Evolutionary conservation across 2,888 invertebrate genomes (phyloP).

Genomic region (Protonemura montana): DNA sequence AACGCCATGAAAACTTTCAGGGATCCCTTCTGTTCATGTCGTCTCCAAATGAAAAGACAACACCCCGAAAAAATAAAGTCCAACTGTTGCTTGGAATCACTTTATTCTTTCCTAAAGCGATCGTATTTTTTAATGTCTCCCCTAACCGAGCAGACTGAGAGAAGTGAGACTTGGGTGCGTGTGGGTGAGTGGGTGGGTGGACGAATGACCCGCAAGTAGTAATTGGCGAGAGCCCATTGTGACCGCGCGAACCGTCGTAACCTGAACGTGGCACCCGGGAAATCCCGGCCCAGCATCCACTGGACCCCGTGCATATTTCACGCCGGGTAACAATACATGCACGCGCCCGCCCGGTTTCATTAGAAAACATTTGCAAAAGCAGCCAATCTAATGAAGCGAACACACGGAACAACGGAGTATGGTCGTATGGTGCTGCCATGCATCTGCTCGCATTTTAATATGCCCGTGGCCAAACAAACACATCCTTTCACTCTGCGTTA

Average conservation of each 20-base stretch:
- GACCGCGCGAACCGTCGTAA: not conserved
- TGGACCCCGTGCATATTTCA: not conserved
- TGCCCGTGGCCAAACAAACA: not conserved
- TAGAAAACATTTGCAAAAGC: not conserved
- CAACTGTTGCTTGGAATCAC: not conserved
- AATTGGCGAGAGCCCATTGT: not conserved
- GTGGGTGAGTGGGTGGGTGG: not conserved
- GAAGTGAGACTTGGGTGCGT: not conserved
- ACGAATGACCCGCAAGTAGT: not conserved
- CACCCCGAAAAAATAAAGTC: not conserved
- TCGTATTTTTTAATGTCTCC: not conserved
- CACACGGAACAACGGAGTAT: not conserved
- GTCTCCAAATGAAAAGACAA: not conserved
- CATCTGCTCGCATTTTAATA: not conserved
- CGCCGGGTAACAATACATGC: not conserved
- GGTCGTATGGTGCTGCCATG: not conserved
- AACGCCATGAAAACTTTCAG: not conserved
- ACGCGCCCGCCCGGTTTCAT: not conserved
- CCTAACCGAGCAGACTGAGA: not conserved
- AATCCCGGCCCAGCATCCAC: not conserved
- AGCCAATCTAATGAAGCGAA: not conserved
- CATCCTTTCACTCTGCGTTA: not conserved
- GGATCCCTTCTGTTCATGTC: not conserved
- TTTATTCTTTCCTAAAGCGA: not conserved
- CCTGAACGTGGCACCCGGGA: not conserved